A percentile compares a stretch with the other conserved stretches of the same genome.
phyloP scores from a whole-genome alignment of 2,113 vertebrate genomes.

The Callipepla squamata region DNA sequence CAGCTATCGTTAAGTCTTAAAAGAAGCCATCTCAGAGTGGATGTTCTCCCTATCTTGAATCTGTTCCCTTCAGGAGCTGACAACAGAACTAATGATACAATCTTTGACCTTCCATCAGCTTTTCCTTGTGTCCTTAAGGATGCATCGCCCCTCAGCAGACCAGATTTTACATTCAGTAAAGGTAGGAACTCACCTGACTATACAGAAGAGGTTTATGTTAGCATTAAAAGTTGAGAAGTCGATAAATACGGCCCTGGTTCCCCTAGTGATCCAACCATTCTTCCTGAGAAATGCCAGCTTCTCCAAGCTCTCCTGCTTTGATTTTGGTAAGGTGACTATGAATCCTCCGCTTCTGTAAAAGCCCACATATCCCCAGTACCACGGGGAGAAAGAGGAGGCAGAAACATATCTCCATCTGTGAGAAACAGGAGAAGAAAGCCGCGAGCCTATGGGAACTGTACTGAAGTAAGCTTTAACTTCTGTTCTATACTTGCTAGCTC shows the following conservation, averaged over 20 bases:
- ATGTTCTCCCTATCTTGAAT: background rate
- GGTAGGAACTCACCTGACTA: conserved; percentile 72
- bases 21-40: background rate
- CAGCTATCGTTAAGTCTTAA: background rate
- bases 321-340: conserved; percentile 67
- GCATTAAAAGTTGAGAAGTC: conserved; percentile 78
- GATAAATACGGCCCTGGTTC: conserved; percentile 72
- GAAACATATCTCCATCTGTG: conserved; percentile 62
- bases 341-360: conserved; percentile 66
- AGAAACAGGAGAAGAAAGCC: conserved; percentile 8
- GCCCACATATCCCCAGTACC: conserved; percentile 71
- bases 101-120: background rate
- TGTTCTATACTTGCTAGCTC: background rate
- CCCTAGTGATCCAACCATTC: conserved; percentile 72
- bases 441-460: background rate
- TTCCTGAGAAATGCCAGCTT: conserved; percentile 64
- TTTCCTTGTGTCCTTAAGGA: background rate
- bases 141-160: background rate
- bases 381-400: background rate
- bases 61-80: background rate
- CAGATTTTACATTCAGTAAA: background rate
- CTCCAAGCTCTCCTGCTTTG: conserved; percentile 44
- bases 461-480: background rate
- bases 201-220: conserved; percentile 76
- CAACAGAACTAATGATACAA: background rate